These are phyloP conservation scores for Sarcophaga caerulescens DNA, from an alignment of 2,888 invertebrate genomes.

Conservation along the genomic window DNA sequence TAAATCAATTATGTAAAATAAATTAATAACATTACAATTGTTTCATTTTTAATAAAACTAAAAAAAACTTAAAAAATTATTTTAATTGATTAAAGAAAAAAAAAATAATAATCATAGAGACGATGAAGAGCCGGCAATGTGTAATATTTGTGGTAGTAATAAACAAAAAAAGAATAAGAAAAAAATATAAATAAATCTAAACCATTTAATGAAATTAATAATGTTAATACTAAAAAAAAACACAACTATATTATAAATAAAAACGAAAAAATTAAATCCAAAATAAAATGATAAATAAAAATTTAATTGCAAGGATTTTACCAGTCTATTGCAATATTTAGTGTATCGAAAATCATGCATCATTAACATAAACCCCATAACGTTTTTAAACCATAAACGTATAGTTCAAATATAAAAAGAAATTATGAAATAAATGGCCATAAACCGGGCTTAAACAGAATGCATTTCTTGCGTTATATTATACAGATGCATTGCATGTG, in stretches of 20 bases:
- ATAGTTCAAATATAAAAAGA: conserved; percentile 22
- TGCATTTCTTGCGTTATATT: neutral
- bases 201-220: neutral
- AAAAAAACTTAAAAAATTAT: conserved; percentile 8
- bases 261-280: conserved; percentile 74
- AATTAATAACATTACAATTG: conserved; percentile 1
- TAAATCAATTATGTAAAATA: conserved; percentile 11
- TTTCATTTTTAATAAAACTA: conserved; percentile 48
- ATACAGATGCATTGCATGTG: neutral
- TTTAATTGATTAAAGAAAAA: neutral
- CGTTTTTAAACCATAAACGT: neutral
- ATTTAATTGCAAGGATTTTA: conserved; percentile 72
- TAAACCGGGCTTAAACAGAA: neutral
- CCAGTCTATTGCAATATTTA: conserved; percentile 32
- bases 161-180: conserved; percentile 42
- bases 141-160: conserved; percentile 73
- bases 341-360: neutral
- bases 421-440: conserved; percentile 31
- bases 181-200: conserved; percentile 49
- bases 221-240: conserved; percentile 60
- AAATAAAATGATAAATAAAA: conserved; percentile 70
- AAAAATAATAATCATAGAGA: conserved; percentile 9
- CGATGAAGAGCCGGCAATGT: conserved; percentile 75
- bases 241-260: conserved; percentile 51
- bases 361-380: neutral